Conservation (phyloP, 2,797 vertebrate species). For the Yasuhikotakia modesta region DNA sequence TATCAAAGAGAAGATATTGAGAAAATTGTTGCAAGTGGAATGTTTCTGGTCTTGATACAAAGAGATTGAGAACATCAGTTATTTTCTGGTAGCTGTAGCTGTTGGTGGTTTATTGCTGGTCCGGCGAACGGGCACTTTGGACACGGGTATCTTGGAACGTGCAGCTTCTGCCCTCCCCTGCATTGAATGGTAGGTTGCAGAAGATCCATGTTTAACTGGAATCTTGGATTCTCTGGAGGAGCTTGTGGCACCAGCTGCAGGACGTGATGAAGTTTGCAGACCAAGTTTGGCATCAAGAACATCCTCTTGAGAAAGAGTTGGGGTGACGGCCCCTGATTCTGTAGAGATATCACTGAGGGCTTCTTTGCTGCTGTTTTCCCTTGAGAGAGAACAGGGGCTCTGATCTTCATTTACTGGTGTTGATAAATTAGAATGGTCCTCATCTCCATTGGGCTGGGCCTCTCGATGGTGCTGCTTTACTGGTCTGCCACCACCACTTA, state of each 20-base stretch:
- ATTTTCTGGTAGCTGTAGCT: constrained; percentile 79
- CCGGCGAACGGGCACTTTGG: constrained; percentile 91
- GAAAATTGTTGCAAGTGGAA: constrained; percentile 41
- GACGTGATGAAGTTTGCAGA: constrained; percentile 71
- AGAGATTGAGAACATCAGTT: constrained; percentile 55
- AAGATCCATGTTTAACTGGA: constrained; percentile 86
- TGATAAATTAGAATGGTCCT: constrained; percentile 81
- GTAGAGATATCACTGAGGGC: constrained; percentile 73
- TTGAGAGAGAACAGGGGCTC: constrained; percentile 69
- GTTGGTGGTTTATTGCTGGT: constrained; percentile 80
- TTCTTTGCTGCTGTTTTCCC: constrained; percentile 82
- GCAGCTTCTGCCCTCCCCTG: constrained; percentile 82
- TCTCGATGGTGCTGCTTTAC: constrained; percentile 77
- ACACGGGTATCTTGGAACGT: constrained; percentile 96
- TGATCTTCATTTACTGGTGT: constrained; percentile 83
- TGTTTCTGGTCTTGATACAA: constrained; percentile 29
- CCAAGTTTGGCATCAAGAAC: constrained; percentile 70
- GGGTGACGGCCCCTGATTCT: constrained; percentile 53
- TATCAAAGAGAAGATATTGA: constrained; percentile 40
- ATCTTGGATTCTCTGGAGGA: constrained; percentile 91
- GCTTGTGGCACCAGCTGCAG: constrained; percentile 75
- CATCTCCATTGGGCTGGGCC: constrained; percentile 78
- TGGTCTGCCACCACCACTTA: constrained; percentile 75
- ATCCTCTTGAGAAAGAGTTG: constrained; percentile 75
- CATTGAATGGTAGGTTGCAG: constrained; percentile 74